These are phyloP conservation scores for Cossypha polioptera DNA, from an alignment of 2,797 vertebrate genomes.

Conservation along the genomic window DNA sequence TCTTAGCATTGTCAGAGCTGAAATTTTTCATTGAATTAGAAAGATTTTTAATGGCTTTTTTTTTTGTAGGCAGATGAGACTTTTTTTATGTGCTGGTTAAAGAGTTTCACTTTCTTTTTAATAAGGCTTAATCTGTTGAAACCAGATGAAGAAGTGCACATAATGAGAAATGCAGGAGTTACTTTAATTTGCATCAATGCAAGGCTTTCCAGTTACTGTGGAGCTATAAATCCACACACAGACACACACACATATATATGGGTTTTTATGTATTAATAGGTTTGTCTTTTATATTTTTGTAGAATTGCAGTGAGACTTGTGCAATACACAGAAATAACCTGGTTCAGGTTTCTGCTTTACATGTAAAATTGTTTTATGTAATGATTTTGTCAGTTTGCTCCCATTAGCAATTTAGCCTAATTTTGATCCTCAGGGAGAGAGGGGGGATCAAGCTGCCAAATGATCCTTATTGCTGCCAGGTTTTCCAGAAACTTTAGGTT, in stretches of 20 bases:
- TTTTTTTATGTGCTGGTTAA: slow-evolving; percentile 45
- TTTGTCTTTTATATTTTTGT: neutral
- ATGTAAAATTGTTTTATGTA: neutral
- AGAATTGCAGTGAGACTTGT: neutral
- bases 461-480: neutral
- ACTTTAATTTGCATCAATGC: slow-evolving; percentile 2
- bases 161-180: neutral
- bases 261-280: neutral
- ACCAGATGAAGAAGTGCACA: slow-evolving; percentile 22
- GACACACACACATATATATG: neutral
- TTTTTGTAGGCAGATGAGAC: slow-evolving; percentile 37
- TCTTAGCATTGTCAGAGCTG: slow-evolving; percentile 66
- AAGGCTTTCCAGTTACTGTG: slow-evolving; percentile 34
- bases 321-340: neutral
- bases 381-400: neutral
- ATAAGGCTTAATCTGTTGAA: slow-evolving; percentile 66
- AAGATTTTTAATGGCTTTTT: slow-evolving; percentile 58
- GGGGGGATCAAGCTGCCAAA: neutral
- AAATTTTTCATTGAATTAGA: slow-evolving; percentile 56
- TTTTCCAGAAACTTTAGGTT: neutral
- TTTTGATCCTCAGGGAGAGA: neutral
- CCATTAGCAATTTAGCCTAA: neutral
- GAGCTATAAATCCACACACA: slow-evolving; percentile 14
- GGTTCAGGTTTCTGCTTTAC: neutral
- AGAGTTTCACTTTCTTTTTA: slow-evolving; percentile 64